Evolutionary conservation across 2,888 invertebrate genomes (phyloP), one percentile per base, ranked within the genome.

Genomic region (Schizotus pectinicornis): DNA sequence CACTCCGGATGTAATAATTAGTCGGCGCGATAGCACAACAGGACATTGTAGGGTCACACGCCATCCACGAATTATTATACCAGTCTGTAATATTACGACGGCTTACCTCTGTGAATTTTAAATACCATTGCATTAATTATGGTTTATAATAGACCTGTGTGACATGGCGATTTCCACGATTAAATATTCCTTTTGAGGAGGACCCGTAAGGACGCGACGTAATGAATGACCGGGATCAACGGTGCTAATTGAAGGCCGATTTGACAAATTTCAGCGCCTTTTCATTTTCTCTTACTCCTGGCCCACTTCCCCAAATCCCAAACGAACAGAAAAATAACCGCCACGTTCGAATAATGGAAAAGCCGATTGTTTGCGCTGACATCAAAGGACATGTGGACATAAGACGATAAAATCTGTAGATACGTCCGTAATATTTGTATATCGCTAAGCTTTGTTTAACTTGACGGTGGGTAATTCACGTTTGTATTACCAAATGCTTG

Each of bases 1-100:
- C 48, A 41, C 56, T 47, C 51, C 59, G 61, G 61, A 61, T 61
- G 51, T 61, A 60, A 60, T 62, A 64, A 64, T 64, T 62, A 58
- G 43, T 42, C 49, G 36, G 55, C 43, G 55, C 51, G 55, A 57
- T 57, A 57, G 52, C 52, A 52, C 45, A 36, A 14, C 12, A 45
- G 52, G 57, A 57, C 52, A 57, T 52, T 47, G 47, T 51, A 57
- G 35, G 52, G 42, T 52, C 57, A 57, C 57, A 57, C 57, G 57
- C 57, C 45, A 57, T 48, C 46, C 38, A 52, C 47, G 42, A 57
- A 57, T 57, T 57, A 42, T 42, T 11, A 47, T 52, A 38, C 51
- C 48, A 57, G 51, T 52, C 57, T 57, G 47, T 57, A 57, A 57
- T 57, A 57, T 57, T 52, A 57, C 46, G 32, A 33, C 47, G 52